Evolutionary conservation across 2,113 vertebrate genomes (phyloP), one percentile per base, ranked within the genome.

Genomic region (Corythoichthys intestinalis): DNA sequence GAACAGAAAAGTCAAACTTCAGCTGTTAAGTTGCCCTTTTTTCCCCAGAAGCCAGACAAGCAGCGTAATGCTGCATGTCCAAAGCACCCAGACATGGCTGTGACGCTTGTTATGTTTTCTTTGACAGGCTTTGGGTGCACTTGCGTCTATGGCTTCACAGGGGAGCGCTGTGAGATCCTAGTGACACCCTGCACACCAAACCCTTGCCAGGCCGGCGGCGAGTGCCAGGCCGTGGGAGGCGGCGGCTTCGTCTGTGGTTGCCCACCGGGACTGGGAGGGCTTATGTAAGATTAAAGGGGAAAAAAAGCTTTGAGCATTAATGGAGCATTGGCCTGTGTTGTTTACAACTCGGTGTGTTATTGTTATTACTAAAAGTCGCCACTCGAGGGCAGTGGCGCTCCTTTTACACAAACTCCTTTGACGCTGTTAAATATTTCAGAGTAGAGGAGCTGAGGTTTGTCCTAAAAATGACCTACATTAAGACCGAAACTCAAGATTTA

Each of bases 181-280:
- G 87, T 98, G 79, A 96, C 96, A 12, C 92, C 94, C 76, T 98
- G 97, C 87, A 91, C 93, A 86, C 94, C 96, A 63, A 95, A 96
- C 71, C 96, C 96, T 3, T 99, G 97, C 78, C 93, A 90, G 82
- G 96, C 98, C 0, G 95, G 92, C 59, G 96, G 94, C 10, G 92
- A 94, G 0, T 99, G 96, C 9, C 92, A 92, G 71, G 91, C 94
- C 3, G 89, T 93, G 0, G 95, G 94, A 74, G 93, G 86, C 8
- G 82, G 86, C 10, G 81, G 91, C 37, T 98, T 97, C 86, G 87
- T 94, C 84, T 99, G 97, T 78, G 92, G 67, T 74, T 99, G 97
- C 86, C 94, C 91, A 72, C 83, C 74, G 9, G 96, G 96, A 53
- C 92, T 97, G 76, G 87, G 90, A 0, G 96, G 96, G 81, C 86